Evolutionary conservation across 2,797 vertebrate genomes (phyloP), one percentile per base, ranked within the genome.

Genomic region (Apogon talboti): DNA sequence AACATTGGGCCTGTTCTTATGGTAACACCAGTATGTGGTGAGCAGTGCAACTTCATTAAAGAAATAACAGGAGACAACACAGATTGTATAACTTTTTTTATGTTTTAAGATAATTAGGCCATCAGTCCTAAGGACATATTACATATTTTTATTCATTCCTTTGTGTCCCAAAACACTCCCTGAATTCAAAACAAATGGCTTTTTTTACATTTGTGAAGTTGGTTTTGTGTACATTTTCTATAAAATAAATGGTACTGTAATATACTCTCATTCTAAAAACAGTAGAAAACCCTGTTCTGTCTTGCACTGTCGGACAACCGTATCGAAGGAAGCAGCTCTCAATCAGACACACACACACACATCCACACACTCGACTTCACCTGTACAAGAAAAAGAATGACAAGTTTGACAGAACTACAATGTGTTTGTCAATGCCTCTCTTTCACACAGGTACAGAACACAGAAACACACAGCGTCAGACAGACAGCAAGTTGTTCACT

Each of bases 171-270:
- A 71, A 89, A 87, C 73, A 82, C 79, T 93, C 89, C 89, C 92
- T 92, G 89, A 93, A 92, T 85, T 91, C 76, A 87, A 90, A 79
- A 91, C 86, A 91, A 91, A 91, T 82, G 73, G 82, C 84, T 88
- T 88, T 80, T 78, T 81, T 90, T 74, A 86, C 51, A 81, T 58
- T 84, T 54, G 70, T 77, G 76, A 83, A 82, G 61, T 63, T 71
- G 53, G 59, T 70, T 79, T 74, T 79, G 67, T 87, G 61, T 71
- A 71, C 19, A 63, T 79, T 83, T 85, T 74, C 76, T 89, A 83
- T 68, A 90, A 87, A 89, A 88, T 71, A 80, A 74, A 84, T 80
- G 47, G 52, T 74, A 81, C 64, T 68, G 54, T 78, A 65, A 87
- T 84, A 72, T 89, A 86, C 52, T 78, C 61, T 68, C 21, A 14